Evolutionary conservation across 1,140 invertebrate species (phyloP), one percentile per base, ranked within the genome.

Genomic region (Orchesella cincta): DNA sequence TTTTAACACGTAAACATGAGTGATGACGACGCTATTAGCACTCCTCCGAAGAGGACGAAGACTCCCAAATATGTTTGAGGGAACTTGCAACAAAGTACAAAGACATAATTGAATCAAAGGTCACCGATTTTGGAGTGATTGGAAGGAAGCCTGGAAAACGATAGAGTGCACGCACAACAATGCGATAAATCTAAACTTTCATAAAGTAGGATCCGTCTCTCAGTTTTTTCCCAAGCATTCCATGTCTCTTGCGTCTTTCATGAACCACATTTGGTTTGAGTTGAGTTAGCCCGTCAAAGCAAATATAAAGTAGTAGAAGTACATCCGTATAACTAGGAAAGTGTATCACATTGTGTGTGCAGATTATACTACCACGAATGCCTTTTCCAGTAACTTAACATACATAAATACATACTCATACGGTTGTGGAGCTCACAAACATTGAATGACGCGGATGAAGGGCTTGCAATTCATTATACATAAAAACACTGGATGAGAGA

Each of bases 251-350:
- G 23, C 52, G 52, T 57, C 52, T 57, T n/a, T 3, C 52, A 57
- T 57, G 52, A 57, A 57, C 52, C 52, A 57, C 52, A 57, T 57
- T 57, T 57, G 14, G 52, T 14, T 57, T 57, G 8, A 57, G n/a
- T n/a, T n/a, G n/a, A n/a, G 52, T n/a, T 14, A 57, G 52, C 52
- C n/a, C 12, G 23, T 57, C 52, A 57, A 57, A 57, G 52, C 52
- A 57, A 57, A 57, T 46, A 8, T 46, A 46, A 46, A 5, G 18
- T 46, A 46, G 18, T 46, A 46, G 5, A 46, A 18, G n/a, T n/a
- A n/a, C n/a, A n/a, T n/a, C n/a, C n/a, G n/a, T n/a, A n/a, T n/a
- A n/a, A n/a, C n/a, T n/a, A n/a, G n/a, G n/a, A n/a, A n/a, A n/a
- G n/a, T n/a, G n/a, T n/a, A n/a, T n/a, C n/a, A n/a, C n/a, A n/a